Conservation (phyloP, 2,113 vertebrate species). For the Pithys albifrons region DNA sequence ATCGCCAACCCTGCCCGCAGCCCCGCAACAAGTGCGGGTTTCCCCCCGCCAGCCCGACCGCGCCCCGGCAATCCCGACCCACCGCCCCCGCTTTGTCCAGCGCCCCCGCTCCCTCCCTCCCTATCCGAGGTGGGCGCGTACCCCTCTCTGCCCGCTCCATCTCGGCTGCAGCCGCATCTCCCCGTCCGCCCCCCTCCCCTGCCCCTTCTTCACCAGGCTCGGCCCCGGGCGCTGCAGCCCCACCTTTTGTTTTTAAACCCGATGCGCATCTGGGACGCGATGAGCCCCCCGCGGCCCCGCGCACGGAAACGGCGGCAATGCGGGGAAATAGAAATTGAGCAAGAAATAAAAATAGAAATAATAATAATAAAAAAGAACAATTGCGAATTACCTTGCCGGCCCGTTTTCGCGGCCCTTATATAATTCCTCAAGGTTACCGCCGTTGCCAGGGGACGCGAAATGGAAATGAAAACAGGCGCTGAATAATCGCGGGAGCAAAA, state of each 20-base stretch:
- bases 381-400: conserved; percentile 60
- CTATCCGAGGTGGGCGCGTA: no score
- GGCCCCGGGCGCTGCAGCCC: not conserved
- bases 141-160: not conserved
- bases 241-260: conserved; percentile 57
- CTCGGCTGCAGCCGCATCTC: not conserved
- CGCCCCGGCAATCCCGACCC: not conserved
- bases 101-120: not conserved
- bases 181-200: not conserved
- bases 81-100: not conserved
- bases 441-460: conserved; percentile 72
- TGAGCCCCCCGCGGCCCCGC: not conserved
- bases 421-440: conserved; percentile 73
- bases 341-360: not conserved
- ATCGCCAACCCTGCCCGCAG: no score
- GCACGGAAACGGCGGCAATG: conserved; percentile 15
- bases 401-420: conserved; percentile 70
- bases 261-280: conserved; percentile 10
- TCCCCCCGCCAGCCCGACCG: not conserved
- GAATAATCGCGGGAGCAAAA: conserved; percentile 79
- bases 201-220: not conserved
- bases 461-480: conserved; percentile 76
- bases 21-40: no score
- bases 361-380: not conserved
- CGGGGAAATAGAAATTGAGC: not conserved